Conservation (phyloP, 2,888 invertebrate species). For the Ochropleura leucogaster region DNA sequence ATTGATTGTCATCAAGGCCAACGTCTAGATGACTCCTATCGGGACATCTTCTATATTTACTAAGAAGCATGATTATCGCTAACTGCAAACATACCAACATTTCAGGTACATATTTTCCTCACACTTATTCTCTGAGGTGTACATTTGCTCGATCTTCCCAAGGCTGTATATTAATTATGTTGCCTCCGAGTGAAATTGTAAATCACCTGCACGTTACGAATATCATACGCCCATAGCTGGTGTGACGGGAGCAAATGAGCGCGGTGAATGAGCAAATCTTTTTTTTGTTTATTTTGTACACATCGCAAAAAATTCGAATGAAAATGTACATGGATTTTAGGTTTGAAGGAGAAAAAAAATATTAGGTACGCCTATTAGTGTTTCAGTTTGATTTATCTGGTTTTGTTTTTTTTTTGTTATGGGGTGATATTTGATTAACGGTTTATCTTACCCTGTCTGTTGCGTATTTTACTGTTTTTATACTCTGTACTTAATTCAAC, state of each 20-base stretch:
- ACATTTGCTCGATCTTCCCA: slow-evolving; percentile 37
- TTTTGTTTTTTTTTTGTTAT: not conserved
- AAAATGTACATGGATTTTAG: slow-evolving; percentile 1
- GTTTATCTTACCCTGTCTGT: slow-evolving; percentile 1
- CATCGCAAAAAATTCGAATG: slow-evolving; percentile 1
- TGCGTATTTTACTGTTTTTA: slow-evolving; percentile 2
- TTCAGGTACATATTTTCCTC: slow-evolving; percentile 15
- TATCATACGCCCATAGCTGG: slow-evolving; percentile 26
- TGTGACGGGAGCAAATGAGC: slow-evolving; percentile 28
- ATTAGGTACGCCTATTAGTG: slow-evolving; percentile 3
- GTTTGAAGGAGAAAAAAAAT: slow-evolving; percentile 5
- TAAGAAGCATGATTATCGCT: not conserved
- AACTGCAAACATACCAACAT: not conserved
- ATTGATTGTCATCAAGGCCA: not conserved
- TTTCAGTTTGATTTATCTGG: not conserved
- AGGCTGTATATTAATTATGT: slow-evolving; percentile 52
- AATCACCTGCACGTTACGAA: slow-evolving; percentile 22
- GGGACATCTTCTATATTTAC: not conserved
- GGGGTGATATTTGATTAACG: not conserved
- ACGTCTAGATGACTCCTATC: not conserved
- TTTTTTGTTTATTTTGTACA: slow-evolving; percentile 29
- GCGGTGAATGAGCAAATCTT: slow-evolving; percentile 28
- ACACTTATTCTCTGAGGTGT: slow-evolving; percentile 9
- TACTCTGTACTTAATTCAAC: slow-evolving; percentile 20
- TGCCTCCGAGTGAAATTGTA: slow-evolving; percentile 35